Base-by-base conservation (phyloP, 2,113 vertebrate genomes). In the Furnarius figulus region DNA sequence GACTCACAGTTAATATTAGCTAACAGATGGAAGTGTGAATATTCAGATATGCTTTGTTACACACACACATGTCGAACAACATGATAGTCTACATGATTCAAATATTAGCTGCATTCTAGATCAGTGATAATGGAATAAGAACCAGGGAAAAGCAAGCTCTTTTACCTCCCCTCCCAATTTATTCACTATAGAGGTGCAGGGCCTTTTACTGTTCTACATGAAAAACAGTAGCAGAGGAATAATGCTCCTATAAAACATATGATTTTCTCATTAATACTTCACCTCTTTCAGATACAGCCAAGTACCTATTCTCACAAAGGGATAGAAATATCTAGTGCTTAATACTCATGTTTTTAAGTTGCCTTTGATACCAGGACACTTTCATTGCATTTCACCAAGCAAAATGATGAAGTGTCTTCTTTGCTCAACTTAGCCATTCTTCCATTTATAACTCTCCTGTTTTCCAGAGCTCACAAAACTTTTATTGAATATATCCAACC, bases 21-120 rank as follows among this genome's bases (percentile, higher is more conserved):
- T 89, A 95, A 75, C 59, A 93, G 79, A 84, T 0, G 0, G 58
- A 87, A 93, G 15, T 22, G 74, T 79, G 81, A 95, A 35, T 66
- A 89, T 87, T 96, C 77, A 87, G 91, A 52, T 35, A 90, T 58
- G 91, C 75, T 85, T 89, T 94, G 93, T 85, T 95, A 76, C 66
- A 58, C 66, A 89, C 2, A 3, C 71, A 79, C 49, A 44, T 40
- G 71, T 61, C 62, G 74, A 89, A 82, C 66, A 95, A 66, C 71
- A 79, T 5, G 3, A 83, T 1, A 76, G 21, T 63, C 49, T 59
- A 55, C 44, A 78, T 18, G 74, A 58, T 31, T 75, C 58, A 53
- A 91, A 33, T 25, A 75, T 31, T 72, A 85, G 84, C 55, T 92
- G 46, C 49, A 40, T 40, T n/a, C 53, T 58, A 70, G 31, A 72